phyloP scores from a whole-genome alignment of 2,888 invertebrate species.

The Coleophora flavipennella region DNA sequence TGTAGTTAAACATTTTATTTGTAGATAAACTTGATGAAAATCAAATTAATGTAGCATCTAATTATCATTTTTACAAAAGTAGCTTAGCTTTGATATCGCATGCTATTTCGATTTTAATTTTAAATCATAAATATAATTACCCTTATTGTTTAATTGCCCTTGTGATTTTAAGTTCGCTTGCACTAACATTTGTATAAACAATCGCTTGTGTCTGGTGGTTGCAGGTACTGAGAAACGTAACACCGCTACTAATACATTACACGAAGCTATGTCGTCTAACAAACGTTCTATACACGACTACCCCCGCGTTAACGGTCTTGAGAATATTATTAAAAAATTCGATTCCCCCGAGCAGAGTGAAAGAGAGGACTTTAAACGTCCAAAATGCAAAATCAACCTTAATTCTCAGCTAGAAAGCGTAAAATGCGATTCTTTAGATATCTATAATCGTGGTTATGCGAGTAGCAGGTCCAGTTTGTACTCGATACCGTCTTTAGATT shows the following conservation, averaged over 20 bases:
- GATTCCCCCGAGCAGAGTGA: slow-evolving; percentile 22
- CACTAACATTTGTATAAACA: not conserved
- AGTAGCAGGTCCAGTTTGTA: slow-evolving; percentile 48
- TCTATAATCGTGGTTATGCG: slow-evolving; percentile 23
- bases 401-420: slow-evolving; percentile 22
- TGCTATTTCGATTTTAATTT: no score
- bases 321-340: slow-evolving; percentile 36
- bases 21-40: no score
- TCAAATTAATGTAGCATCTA: no score
- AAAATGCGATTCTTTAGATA: slow-evolving; percentile 17
- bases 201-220: slow-evolving; percentile 15
- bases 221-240: slow-evolving; percentile 36
- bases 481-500: slow-evolving; percentile 56
- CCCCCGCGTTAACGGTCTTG: slow-evolving; percentile 43
- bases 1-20: no score
- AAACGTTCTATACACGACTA: slow-evolving; percentile 41
- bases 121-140: no score
- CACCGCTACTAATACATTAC: slow-evolving; percentile 18
- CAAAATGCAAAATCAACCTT: slow-evolving; percentile 53
- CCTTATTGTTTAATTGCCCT: slow-evolving; percentile 5
- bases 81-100: no score
- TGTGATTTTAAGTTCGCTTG: slow-evolving; percentile 1
- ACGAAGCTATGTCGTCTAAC: slow-evolving; percentile 31
- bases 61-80: no score
- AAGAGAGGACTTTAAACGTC: slow-evolving; percentile 16